These are phyloP conservation scores for Cyprinus carpio DNA, from an alignment of 2,113 vertebrate genomes.

Conservation along the genomic window DNA sequence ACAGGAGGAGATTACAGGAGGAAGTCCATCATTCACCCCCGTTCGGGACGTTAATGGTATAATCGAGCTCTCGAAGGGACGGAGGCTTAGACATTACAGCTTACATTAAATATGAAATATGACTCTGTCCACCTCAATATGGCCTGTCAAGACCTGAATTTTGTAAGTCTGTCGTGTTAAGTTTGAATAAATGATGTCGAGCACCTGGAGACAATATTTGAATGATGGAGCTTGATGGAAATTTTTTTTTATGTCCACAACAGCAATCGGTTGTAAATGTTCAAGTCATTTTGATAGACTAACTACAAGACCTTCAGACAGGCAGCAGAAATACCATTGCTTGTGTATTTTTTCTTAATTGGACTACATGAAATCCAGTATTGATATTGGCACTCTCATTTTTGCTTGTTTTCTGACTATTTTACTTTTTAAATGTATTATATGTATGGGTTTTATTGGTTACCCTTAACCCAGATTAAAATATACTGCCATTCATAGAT, in stretches of 20 bases:
- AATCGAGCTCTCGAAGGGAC: conserved; percentile 39
- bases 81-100: conserved; percentile 40
- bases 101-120: conserved; percentile 57
- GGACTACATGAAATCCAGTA: neutral
- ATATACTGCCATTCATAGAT: neutral
- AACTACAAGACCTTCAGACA: neutral
- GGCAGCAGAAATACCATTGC: neutral
- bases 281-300: neutral
- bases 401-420: neutral
- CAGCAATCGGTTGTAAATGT: neutral
- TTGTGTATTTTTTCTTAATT: conserved; percentile 2
- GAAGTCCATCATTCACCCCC: conserved; percentile 57
- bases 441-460: neutral
- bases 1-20: conserved; percentile 61
- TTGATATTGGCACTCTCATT: neutral
- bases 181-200: conserved; percentile 31
- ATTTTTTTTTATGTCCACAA: neutral
- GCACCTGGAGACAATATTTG: conserved; percentile 2
- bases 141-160: conserved; percentile 46
- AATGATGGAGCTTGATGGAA: conserved; percentile 20
- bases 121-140: conserved; percentile 39
- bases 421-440: neutral
- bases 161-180: conserved; percentile 36
- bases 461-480: neutral
- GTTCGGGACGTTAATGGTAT: conserved; percentile 44